Conservation (phyloP, 2,113 vertebrate species). For the Sprattus sprattus region DNA sequence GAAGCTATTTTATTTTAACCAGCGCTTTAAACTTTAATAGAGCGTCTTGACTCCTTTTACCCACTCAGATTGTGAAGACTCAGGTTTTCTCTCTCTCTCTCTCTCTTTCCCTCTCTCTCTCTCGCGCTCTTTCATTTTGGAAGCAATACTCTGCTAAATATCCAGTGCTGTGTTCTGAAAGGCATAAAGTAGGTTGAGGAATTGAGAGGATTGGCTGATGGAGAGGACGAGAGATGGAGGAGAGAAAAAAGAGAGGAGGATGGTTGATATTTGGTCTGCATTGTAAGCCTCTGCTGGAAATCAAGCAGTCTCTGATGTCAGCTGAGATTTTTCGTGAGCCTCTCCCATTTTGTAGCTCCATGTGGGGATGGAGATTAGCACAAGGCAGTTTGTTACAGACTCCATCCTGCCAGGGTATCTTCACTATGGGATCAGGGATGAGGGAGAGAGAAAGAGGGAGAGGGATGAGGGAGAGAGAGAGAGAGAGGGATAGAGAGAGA, state of each 20-base stretch:
- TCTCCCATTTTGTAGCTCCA: conserved; percentile 41
- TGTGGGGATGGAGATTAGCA: conserved; percentile 37
- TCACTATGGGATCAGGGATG: conserved; percentile 32
- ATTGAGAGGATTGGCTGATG: conserved; percentile 9
- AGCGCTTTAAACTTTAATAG: conserved; percentile 17
- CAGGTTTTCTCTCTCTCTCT: not conserved
- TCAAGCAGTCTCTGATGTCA: conserved; percentile 52
- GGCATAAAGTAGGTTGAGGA: conserved; percentile 58
- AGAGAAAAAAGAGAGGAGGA: conserved; percentile 34
- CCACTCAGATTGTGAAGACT: not conserved
- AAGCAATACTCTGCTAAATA: not conserved
- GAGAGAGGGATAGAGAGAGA: conserved; percentile 39
- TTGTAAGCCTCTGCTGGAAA: conserved; percentile 55
- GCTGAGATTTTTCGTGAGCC: conserved; percentile 55
- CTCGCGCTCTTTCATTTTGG: not conserved
- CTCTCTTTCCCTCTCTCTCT: not conserved
- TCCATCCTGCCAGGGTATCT: conserved; percentile 37
- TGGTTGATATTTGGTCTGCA: conserved; percentile 58
- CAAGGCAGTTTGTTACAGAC: conserved; percentile 41
- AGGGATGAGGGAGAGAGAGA: conserved; percentile 13
- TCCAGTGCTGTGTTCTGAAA: conserved; percentile 49
- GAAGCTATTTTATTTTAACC: not conserved
- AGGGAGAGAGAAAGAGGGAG: conserved; percentile 38
- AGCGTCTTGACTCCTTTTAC: not conserved
- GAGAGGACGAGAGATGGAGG: not conserved